Evolutionary conservation across 2,113 vertebrate species (phyloP).

Genomic region (Hypocryptadius cinnamomeus): DNA sequence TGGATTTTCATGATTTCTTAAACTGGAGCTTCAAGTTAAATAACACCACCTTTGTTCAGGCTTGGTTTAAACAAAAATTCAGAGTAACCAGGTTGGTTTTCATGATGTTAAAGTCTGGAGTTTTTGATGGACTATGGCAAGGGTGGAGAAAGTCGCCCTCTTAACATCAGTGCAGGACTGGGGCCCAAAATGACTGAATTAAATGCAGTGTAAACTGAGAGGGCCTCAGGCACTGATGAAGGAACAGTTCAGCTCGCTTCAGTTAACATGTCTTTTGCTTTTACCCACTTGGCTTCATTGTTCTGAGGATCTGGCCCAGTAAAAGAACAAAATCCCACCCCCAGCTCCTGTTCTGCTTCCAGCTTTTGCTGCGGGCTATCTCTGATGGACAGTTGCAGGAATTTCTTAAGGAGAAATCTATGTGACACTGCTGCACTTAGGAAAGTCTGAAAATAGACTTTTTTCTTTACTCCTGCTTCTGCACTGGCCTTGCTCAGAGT

Average conservation of each 20-base stretch:
- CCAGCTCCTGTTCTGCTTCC: not conserved
- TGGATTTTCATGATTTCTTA: not conserved
- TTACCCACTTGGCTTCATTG: constrained; percentile 10
- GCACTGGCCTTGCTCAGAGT: not conserved
- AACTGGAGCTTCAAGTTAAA: not conserved
- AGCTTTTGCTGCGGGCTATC: not conserved
- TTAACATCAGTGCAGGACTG: not conserved
- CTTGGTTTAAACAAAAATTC: not conserved
- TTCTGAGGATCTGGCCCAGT: not conserved
- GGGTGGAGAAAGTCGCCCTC: not conserved
- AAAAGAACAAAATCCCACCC: not conserved
- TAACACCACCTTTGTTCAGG: not conserved
- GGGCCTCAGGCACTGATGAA: not conserved
- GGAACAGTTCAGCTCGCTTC: constrained; percentile 26
- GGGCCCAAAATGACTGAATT: not conserved
- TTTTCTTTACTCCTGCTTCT: not conserved
- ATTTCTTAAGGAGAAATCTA: not conserved
- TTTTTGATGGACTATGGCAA: not conserved
- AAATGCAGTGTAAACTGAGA: not conserved
- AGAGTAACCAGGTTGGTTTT: not conserved
- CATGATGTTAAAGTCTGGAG: not conserved
- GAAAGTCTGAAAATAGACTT: not conserved
- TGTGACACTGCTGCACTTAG: not conserved
- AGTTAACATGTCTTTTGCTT: constrained; percentile 41
- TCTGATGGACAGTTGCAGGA: not conserved